Evolutionary conservation across 2,113 vertebrate species (phyloP), one percentile per base, ranked within the genome.

Genomic region (Pelusios castaneus): DNA sequence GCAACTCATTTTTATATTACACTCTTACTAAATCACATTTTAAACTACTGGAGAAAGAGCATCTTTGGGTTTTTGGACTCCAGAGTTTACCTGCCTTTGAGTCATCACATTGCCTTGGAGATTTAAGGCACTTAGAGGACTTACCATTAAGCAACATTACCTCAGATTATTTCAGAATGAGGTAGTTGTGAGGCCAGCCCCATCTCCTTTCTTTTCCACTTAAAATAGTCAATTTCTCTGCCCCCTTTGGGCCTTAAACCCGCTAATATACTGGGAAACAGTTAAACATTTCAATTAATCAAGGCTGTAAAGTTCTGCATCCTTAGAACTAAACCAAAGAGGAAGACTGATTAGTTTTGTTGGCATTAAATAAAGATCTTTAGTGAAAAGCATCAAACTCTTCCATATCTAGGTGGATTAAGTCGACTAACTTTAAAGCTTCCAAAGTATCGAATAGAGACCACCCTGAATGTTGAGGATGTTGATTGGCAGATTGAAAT

Each of bases 1-100:
- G 94, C 95, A 95, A 91, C 60, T 84, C 0, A 85, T 63, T 91
- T 93, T 80, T 91, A 78, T 93, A 96, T 92, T 95, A 95, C 87
- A 29, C 24, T 93, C 88, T 96, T 95, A 96, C 91, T 95, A 94
- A 58, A 94, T 93, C 88, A 82, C 88, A 85, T 95, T 96, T 95
- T 89, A 92, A 90, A 81, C 89, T 86, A 84, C 88, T 58, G 85
- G 47, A 91, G 49, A 14, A 47, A 47, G 49, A 51, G 49, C 49
- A 51, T 51, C 49, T 52, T 52, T 90, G 49, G 96, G 91, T 91
- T 58, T 58, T 29, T 17, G 16, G 51, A 52, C 51, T 52, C 13
- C 51, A 52, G 51, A 52, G 51, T 52, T 52, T 52, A 52, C 16
- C 51, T 52, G 51, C 51, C 51, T 52, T 52, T 16, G 89, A 89